A percentile compares a stretch with the other conserved stretches of the same genome.
Conservation (phyloP, 1,140 invertebrate species). For the Laodelphax striatellus region DNA sequence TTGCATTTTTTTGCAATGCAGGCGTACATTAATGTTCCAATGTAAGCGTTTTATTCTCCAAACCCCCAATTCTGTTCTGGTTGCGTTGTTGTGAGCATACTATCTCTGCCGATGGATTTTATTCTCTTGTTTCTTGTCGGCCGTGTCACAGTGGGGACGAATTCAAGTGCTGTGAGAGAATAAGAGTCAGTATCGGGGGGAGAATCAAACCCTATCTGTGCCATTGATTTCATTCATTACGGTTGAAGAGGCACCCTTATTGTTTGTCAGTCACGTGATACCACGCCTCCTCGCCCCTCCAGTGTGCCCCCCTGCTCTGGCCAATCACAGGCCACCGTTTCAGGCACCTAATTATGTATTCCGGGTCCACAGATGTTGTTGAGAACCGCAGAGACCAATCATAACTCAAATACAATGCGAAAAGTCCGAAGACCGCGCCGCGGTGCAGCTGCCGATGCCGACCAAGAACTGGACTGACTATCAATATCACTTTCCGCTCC, state of each 20-base stretch:
- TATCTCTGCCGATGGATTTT: too few relatives aligned
- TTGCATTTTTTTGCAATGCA: too few relatives aligned
- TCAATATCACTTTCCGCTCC: not conserved
- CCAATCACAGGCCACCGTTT: not conserved
- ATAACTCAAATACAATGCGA: not conserved
- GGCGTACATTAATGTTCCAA: too few relatives aligned
- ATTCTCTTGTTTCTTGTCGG: too few relatives aligned
- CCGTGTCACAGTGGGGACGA: too few relatives aligned
- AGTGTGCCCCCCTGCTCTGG: not conserved
- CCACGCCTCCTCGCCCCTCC: not conserved
- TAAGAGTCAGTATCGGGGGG: too few relatives aligned
- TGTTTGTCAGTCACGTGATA: not conserved
- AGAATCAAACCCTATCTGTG: too few relatives aligned
- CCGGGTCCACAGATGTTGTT: not conserved
- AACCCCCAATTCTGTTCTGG: too few relatives aligned
- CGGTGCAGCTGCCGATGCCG: not conserved
- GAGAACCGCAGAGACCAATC: not conserved
- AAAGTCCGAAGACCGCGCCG: not conserved
- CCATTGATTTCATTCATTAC: too few relatives aligned
- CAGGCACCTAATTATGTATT: not conserved
- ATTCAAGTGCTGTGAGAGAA: too few relatives aligned
- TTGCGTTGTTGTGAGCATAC: too few relatives aligned
- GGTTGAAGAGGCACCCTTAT: not conserved
- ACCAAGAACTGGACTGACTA: not conserved
- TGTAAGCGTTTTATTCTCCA: too few relatives aligned